Evolutionary conservation across 2,113 vertebrate genomes (phyloP).

Genomic region (Stegastes partitus): DNA sequence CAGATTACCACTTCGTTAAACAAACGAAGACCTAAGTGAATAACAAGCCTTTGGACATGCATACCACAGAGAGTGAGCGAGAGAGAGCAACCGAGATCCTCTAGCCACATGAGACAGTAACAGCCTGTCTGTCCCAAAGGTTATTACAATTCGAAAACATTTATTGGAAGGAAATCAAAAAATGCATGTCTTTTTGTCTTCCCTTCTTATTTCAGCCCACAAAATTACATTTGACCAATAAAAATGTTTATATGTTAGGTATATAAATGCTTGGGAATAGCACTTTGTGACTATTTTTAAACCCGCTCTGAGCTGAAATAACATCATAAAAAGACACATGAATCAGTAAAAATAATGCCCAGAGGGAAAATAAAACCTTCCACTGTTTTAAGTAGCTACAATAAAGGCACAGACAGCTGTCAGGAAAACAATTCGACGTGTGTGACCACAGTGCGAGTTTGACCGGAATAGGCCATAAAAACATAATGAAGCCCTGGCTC

Average conservation of each 20-base stretch:
- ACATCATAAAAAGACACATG: constrained; percentile 72
- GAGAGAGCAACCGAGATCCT: constrained; percentile 60
- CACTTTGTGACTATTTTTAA: constrained; percentile 72
- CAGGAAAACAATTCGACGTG: constrained; percentile 63
- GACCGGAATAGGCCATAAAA: constrained; percentile 72
- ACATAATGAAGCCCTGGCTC: constrained; percentile 64
- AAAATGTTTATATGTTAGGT: constrained; percentile 77
- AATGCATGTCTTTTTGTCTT: constrained; percentile 68
- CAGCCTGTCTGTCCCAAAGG: constrained; percentile 64
- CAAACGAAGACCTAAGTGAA: constrained; percentile 73
- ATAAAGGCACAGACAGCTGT: constrained; percentile 70
- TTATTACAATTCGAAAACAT: constrained; percentile 79
- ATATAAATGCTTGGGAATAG: constrained; percentile 65
- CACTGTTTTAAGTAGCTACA: constrained; percentile 71
- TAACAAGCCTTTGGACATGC: constrained; percentile 70
- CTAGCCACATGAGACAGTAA: constrained; percentile 76
- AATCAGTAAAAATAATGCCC: constrained; percentile 73
- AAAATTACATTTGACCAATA: constrained; percentile 76
- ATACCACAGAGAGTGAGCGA: constrained; percentile 64
- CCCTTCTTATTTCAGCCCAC: constrained; percentile 57
- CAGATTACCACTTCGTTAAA: constrained; percentile 83
- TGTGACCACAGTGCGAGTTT: constrained; percentile 62
- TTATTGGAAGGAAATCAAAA: constrained; percentile 83
- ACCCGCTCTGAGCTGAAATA: constrained; percentile 59
- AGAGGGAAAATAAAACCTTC: constrained; percentile 58